Percentiles rank a stretch among this genome's conserved stretches.
These are phyloP conservation scores for Pararge aegeria DNA, from an alignment of 1,140 invertebrate species.

Conservation along the genomic window DNA sequence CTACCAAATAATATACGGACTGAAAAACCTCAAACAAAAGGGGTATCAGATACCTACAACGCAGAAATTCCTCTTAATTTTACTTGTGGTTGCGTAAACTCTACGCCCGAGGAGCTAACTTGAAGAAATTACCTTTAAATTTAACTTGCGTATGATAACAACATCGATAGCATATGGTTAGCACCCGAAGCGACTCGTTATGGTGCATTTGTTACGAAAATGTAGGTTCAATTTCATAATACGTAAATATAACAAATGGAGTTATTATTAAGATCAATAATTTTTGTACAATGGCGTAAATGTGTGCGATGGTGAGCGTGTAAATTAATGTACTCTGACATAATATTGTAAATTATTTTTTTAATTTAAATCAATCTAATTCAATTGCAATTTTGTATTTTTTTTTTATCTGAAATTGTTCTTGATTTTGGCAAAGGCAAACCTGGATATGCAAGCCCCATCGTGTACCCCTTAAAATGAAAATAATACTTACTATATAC, in stretches of 20 bases:
- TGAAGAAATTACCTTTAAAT: conserved; percentile 15
- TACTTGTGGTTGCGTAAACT: conserved; percentile 13
- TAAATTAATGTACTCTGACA: too few species aligned
- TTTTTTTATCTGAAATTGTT: too few species aligned
- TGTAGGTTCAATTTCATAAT: background rate
- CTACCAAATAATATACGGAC: too few species aligned
- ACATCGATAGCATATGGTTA: conserved; percentile 26
- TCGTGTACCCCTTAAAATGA: too few species aligned
- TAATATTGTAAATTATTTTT: too few species aligned
- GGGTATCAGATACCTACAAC: background rate
- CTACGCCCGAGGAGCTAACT: conserved; percentile 18
- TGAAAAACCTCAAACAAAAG: background rate
- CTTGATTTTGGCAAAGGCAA: too few species aligned
- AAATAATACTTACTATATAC: too few species aligned
- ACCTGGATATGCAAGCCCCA: too few species aligned
- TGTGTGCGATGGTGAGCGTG: too few species aligned
- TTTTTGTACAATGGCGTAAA: too few species aligned
- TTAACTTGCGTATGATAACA: conserved; percentile 17
- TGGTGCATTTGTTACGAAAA: conserved; percentile 1
- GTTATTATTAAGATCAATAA: background rate
- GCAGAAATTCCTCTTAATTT: conserved; percentile 2
- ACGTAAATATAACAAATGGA: background rate
- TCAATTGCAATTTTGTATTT: too few species aligned
- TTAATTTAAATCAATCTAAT: too few species aligned
- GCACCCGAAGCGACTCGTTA: conserved; percentile 18